Percentiles rank a stretch among this genome's conserved stretches.
These are phyloP conservation scores for Hirudo medicinalis DNA, from an alignment of 1,140 invertebrate species.

Conservation along the genomic window DNA sequence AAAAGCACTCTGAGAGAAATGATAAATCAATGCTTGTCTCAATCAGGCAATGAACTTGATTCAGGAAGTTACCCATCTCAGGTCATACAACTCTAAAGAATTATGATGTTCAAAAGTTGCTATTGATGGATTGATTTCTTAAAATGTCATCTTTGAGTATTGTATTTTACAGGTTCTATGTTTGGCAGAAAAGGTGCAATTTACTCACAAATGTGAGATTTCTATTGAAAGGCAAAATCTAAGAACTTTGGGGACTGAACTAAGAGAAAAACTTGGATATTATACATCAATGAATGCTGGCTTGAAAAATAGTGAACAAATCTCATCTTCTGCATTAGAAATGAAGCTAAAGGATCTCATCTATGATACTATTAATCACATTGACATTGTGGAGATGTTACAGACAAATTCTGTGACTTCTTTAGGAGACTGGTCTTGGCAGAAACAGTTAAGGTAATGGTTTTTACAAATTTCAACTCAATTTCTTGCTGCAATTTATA, in stretches of 20 bases:
- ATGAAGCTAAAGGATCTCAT: constrained; percentile 61
- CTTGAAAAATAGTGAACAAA: constrained; percentile 27
- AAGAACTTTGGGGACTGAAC: constrained; percentile 41
- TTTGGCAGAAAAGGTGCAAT: constrained; percentile 55
- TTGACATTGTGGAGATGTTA: constrained; percentile 64
- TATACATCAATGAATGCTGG: constrained; percentile 49
- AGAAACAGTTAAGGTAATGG: constrained; percentile 72
- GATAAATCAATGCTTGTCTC: constrained; percentile 57
- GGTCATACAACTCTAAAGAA: constrained; percentile 28
- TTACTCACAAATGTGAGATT: constrained; percentile 67
- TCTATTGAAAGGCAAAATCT: constrained; percentile 57
- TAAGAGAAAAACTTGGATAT: constrained; percentile 49
- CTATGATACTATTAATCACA: constrained; percentile 81
- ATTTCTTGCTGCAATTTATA: not conserved
- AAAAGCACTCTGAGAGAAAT: constrained; percentile 55
- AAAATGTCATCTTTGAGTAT: too few species aligned
- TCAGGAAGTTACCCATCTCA: constrained; percentile 66
- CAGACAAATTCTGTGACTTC: constrained; percentile 53
- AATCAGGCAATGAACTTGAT: constrained; percentile 48
- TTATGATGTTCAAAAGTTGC: too few species aligned
- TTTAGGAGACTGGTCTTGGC: constrained; percentile 74
- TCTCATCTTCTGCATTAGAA: constrained; percentile 35
- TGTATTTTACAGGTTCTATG: constrained; percentile 53
- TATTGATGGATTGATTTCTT: too few species aligned
- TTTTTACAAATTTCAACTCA: not conserved